A percentile compares a stretch with the other conserved stretches of the same genome.
Evolutionary conservation across 2,113 vertebrate genomes (phyloP).

Genomic region (Atlantisia rogersi): DNA sequence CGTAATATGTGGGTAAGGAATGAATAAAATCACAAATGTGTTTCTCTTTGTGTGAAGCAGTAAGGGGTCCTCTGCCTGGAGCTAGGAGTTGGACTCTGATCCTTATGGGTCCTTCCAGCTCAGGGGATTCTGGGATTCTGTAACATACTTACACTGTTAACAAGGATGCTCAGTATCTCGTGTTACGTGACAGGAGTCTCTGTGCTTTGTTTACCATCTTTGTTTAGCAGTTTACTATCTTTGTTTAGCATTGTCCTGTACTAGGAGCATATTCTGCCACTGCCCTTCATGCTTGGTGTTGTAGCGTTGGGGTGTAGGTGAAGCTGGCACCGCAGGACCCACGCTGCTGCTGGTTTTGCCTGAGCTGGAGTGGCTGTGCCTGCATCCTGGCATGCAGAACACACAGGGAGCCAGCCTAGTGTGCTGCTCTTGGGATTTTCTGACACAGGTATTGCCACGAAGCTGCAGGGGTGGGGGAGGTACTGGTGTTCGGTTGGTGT

Average conservation of each 20-base stretch:
- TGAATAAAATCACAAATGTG: background rate
- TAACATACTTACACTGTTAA: background rate
- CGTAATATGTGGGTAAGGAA: background rate
- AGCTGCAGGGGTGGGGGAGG: background rate
- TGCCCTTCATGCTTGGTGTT: background rate
- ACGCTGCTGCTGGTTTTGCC: background rate
- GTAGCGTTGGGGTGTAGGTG: background rate
- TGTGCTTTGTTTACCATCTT: background rate
- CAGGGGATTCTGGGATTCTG: no score
- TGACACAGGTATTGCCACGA: background rate
- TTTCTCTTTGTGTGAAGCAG: background rate
- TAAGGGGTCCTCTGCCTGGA: background rate
- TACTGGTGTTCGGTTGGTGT: no score
- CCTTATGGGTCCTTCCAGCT: no score
- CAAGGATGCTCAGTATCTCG: background rate
- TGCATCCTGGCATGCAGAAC: background rate
- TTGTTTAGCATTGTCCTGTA: no score
- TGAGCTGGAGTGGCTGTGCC: background rate
- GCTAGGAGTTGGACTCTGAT: no score
- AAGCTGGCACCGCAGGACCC: background rate
- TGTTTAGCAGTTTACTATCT: no score
- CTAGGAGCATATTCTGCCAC: no score
- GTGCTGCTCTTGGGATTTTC: background rate
- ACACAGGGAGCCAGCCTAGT: background rate
- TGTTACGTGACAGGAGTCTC: rapidly evolving